Evolutionary conservation across 2,888 invertebrate genomes (phyloP), one percentile per base, ranked within the genome.

Genomic region (Oxyteleia sp.): DNA sequence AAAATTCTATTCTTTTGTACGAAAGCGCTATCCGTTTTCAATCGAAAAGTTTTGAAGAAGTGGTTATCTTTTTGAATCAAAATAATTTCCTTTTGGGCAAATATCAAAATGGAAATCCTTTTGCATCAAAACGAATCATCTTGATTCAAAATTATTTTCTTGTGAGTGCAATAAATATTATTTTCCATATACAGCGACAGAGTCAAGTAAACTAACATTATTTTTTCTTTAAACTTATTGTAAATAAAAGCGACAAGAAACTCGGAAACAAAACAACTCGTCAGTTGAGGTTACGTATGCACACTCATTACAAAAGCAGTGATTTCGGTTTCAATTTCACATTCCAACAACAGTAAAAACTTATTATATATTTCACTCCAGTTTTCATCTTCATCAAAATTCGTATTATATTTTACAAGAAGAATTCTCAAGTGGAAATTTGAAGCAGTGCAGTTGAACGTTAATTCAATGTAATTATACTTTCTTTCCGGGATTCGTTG

Each of bases 401-500:
- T 68, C 7, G 16, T 38, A 64, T 16, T 61, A n/a, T n/a, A n/a
- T n/a, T 49, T 53, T 55, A 15, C 20, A 63, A 38, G n/a, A 23
- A 18, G 23, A 61, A 43, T 47, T 23, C 23, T 35, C 13, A 32
- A 41, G 32, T 80, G 32, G 51, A 59, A 63, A 41, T 57, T 53
- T 32, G 43, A 32, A 29, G 63, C 68, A 66, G 23, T 45, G 53
- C 74, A 66, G 66, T 78, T 81, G 78, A 82, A 74, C 86, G 84
- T 86, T 89, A 86, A 89, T 91, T 88, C 87, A 85, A 88, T 87
- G 87, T 87, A 87, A 88, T 87, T 85, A 85, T 88, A 92, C 92
- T 92, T 92, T 92, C 92, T 86, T 92, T 92, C 91, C 92, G 92
- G 92, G 89, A 90, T 91, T 88, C 82, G 84, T 72, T 83, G 51